Conservation (phyloP, 2,113 vertebrate species). For the Acanthochromis polyacanthus region DNA sequence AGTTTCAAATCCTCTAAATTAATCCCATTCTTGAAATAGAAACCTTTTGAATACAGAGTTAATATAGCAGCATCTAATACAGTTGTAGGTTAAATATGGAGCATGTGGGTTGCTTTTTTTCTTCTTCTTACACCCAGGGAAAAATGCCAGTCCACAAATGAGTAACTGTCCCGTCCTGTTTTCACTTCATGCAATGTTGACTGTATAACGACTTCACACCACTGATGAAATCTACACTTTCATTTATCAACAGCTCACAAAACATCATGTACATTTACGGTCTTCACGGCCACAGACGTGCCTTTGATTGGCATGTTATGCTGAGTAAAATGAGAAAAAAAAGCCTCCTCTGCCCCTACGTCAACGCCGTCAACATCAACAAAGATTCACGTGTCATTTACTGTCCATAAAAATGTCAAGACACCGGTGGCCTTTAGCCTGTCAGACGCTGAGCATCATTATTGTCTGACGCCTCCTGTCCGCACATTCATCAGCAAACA, state of each 20-base stretch:
- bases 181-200: conserved; percentile 17
- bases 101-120: conserved; percentile 5
- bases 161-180: conserved; percentile 40
- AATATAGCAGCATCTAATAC: conserved; percentile 35
- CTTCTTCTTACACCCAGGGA: conserved; percentile 28
- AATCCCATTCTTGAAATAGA: conserved; percentile 45
- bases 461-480: conserved; percentile 45
- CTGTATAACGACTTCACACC: conserved; percentile 30
- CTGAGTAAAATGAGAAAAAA: not conserved
- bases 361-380: conserved; percentile 25
- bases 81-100: conserved; percentile 38
- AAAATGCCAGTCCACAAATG: conserved; percentile 47
- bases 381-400: conserved; percentile 24
- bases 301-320: conserved; percentile 23
- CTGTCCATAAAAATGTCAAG: conserved; percentile 55
- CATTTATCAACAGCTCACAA: conserved; percentile 26
- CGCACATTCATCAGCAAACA: conserved; percentile 41
- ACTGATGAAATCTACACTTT: conserved; percentile 33
- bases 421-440: conserved; percentile 35
- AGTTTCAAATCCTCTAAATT: conserved; percentile 42
- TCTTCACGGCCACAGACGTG: not conserved
- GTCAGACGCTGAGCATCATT: conserved; percentile 42
- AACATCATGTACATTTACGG: conserved; percentile 12
- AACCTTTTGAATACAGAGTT: conserved; percentile 39
- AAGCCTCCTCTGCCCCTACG: not conserved